These are phyloP conservation scores for Chondrilla cf. caribensis DNA, from an alignment of 37 sponge, comb jelly and placozoan species.

Conservation along the genomic window DNA sequence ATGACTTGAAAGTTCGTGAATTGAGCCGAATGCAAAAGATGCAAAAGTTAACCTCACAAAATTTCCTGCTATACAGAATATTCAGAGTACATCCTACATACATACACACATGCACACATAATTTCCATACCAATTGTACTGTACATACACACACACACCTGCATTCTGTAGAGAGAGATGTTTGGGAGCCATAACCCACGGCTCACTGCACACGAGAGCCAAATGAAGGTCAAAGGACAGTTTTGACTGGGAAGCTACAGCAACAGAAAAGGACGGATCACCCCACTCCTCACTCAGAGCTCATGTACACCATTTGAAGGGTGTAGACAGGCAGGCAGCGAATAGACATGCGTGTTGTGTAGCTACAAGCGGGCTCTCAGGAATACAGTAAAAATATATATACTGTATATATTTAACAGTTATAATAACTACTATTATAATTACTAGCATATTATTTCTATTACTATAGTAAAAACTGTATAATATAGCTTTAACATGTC, in stretches of 20 bases:
- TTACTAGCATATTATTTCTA: no score
- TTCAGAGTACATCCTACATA: neutral
- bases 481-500: no score
- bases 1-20: neutral
- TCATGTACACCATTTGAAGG: neutral
- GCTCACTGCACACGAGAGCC: conserved; percentile 51
- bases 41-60: no score
- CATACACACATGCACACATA: no score
- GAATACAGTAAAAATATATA: neutral
- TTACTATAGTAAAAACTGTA: no score
- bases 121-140: neutral
- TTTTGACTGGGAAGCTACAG: conserved; percentile 42
- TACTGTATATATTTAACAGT: neutral
- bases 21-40: neutral
- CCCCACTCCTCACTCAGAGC: no score
- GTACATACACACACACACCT: conserved; percentile 34
- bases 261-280: conserved; percentile 14
- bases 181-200: conserved; percentile 62
- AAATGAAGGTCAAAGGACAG: conserved; percentile 47
- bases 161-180: conserved; percentile 57
- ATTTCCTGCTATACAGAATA: no score
- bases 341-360: neutral
- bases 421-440: no score
- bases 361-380: neutral
- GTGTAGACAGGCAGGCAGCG: neutral